These are phyloP conservation scores for Epizoanthus stellaris DNA, from an alignment of 92 coral and sea anemone species.

Conservation along the genomic window DNA sequence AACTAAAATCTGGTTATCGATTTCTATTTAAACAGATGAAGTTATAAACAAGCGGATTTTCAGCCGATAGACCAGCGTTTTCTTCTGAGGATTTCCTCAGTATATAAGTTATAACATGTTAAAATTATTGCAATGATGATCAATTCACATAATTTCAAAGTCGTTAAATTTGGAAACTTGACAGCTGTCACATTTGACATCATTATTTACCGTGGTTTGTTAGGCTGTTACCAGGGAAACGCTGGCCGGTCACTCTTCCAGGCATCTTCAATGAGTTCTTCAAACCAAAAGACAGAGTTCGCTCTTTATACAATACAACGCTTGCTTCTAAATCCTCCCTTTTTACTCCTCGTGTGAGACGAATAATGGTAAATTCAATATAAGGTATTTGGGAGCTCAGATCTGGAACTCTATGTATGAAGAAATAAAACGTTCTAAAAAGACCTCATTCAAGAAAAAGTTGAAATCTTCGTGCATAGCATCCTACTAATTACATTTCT, in stretches of 20 bases:
- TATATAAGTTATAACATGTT: no score
- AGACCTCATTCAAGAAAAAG: no score
- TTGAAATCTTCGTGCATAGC: no score
- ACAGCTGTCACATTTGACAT: conserved; percentile 8
- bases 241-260: background rate
- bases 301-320: no score
- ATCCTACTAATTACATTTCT: no score
- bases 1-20: background rate
- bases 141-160: background rate
- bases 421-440: no score
- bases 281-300: no score
- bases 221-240: conserved; percentile 12
- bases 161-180: conserved; percentile 8
- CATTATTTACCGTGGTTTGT: background rate
- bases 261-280: background rate
- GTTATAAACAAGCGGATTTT: background rate
- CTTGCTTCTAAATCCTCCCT: no score
- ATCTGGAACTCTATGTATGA: no score
- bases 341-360: no score
- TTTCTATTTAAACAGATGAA: background rate
- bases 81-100: background rate
- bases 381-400: no score
- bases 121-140: conserved; percentile 1
- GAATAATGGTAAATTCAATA: no score
- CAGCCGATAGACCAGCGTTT: background rate